Evolutionary conservation across 2,113 vertebrate species (phyloP).

Genomic region (Tetrao urogallus): DNA sequence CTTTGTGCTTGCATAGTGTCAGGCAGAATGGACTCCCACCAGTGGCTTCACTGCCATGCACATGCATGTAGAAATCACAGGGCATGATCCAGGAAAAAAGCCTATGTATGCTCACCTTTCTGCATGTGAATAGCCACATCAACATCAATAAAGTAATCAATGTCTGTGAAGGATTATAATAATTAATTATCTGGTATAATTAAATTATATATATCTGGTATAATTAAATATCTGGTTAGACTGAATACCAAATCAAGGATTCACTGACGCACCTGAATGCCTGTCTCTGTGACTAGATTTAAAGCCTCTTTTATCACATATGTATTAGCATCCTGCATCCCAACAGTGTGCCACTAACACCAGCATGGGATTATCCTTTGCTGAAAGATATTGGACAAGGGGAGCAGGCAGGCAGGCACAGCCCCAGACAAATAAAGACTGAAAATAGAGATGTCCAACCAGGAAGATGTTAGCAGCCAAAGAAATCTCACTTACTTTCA

Average conservation of each 20-base stretch:
- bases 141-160: not conserved
- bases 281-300: not conserved
- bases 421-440: not conserved
- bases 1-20: not conserved
- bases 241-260: not conserved
- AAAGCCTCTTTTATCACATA: not conserved
- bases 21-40: not conserved
- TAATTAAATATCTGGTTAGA: not conserved
- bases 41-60: not conserved
- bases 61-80: not conserved
- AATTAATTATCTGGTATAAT: not conserved
- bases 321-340: accelerated
- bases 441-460: not conserved
- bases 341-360: not conserved
- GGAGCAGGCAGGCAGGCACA: not conserved
- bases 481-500: not conserved
- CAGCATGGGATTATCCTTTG: not conserved
- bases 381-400: accelerated
- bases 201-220: no score
- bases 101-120: accelerated
- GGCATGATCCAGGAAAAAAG: not conserved
- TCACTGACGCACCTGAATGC: not conserved
- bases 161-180: not conserved
- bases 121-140: not conserved
- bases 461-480: not conserved